Evolutionary conservation across 2,113 vertebrate genomes (phyloP), one percentile per base, ranked within the genome.

Genomic region (Laticauda laticaudata): DNA sequence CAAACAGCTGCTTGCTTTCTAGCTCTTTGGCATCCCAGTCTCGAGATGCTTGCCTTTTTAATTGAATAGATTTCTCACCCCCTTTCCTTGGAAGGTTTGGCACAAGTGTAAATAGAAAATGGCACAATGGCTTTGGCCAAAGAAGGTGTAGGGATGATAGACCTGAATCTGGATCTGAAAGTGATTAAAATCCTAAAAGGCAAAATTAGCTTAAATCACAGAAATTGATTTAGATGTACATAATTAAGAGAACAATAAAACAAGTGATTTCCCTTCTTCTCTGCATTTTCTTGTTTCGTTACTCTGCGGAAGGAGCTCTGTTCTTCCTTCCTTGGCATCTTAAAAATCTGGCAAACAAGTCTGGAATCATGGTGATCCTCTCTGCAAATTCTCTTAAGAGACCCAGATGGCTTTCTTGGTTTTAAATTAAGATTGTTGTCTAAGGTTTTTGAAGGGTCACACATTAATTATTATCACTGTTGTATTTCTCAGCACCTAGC

Each of bases 191-290:
- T 34, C 45, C 10, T 55, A 91, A 86, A 85, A 69, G 91, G 69
- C 88, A 59, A 69, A 91, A 56, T 54, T 53, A 59, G 89, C 20
- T 59, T 51, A 87, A 3, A 15, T 39, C 14, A 7, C 12, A 21
- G 26, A 9, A 75, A 45, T 45, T 18, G 24, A 57, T 81, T 24
- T 34, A 4, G 4, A 48, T 59, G 23, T 18, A 26, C 4, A 9
- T 3, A 14, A 29, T 59, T 34, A 92, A 51, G 91, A 90, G 94
- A 90, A 29, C 0, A 51, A 53, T 0, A 2, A 89, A 86, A 90
- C 51, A 43, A 75, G 29, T 69, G 0, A 2, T 0, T 0, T 12
- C 6, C 0, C 0, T 14, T 91, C 54, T 34, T 39, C 26, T 57
- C 29, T 11, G 26, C 10, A n/a, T 89, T 48, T 0, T 0, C 55